Conservation (phyloP, 2,797 vertebrate species). For the Alosa sapidissima region DNA sequence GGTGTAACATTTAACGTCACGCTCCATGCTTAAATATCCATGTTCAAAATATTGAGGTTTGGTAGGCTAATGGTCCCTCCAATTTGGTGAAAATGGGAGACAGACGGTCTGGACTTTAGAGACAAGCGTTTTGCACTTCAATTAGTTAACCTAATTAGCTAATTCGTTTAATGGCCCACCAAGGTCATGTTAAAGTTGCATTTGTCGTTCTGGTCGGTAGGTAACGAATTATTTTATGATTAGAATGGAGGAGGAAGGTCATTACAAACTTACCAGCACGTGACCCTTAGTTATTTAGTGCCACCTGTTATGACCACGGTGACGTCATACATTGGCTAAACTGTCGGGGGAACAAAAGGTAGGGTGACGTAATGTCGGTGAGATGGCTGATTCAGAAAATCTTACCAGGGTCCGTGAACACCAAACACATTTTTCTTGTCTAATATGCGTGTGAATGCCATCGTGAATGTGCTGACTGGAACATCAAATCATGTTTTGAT, state of each 20-base stretch:
- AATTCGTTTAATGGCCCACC: not conserved
- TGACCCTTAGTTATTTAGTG: constrained; percentile 23
- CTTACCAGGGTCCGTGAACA: not conserved
- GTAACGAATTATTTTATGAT: not conserved
- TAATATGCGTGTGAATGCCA: not conserved
- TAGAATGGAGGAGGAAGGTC: not conserved
- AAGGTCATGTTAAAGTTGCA: not conserved
- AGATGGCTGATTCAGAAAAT: constrained; percentile 20
- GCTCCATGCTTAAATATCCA: not conserved
- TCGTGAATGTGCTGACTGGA: not conserved
- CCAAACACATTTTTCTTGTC: not conserved
- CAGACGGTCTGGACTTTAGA: not conserved
- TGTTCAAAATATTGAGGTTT: not conserved
- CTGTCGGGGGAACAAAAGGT: constrained; percentile 15
- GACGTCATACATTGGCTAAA: constrained; percentile 11
- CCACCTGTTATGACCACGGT: constrained; percentile 23
- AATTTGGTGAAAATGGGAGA: not conserved
- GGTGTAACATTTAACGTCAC: not conserved
- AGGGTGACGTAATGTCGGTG: constrained; percentile 22
- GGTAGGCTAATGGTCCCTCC: not conserved
- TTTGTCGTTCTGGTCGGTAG: not conserved
- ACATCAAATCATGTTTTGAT: not conserved
- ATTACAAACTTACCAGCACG: constrained; percentile 6
- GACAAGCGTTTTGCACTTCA: not conserved
- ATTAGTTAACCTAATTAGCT: constrained; percentile 1